Conservation (phyloP, 2,888 invertebrate species). For the Hipparchia semele region DNA sequence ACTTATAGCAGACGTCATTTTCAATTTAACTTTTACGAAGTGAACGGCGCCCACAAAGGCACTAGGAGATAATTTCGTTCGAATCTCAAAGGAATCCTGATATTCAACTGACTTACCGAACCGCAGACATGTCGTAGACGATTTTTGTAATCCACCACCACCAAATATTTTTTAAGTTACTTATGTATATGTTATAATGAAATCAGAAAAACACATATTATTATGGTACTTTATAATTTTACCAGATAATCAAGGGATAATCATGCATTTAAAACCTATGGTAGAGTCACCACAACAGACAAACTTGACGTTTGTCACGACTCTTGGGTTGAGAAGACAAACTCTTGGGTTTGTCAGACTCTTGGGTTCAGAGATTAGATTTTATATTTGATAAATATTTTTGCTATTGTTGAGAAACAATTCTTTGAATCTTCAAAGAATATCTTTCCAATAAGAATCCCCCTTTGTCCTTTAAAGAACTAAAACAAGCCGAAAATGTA, state of each 20-base stretch:
- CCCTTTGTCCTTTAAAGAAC: not conserved
- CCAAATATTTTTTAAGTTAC: not conserved
- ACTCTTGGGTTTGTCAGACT: too few relatives aligned
- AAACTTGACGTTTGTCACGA: too few relatives aligned
- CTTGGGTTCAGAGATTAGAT: not conserved
- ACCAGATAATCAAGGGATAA: not conserved
- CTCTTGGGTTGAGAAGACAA: not conserved
- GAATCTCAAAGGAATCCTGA: slow-evolving; percentile 30
- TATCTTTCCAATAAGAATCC: not conserved
- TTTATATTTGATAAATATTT: not conserved
- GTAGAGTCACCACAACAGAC: not conserved
- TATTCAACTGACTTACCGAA: slow-evolving; percentile 30
- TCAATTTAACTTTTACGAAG: slow-evolving; percentile 32
- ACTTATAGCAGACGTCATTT: slow-evolving; percentile 24
- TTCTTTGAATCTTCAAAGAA: not conserved
- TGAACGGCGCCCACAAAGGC: slow-evolving; percentile 27
- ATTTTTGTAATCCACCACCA: slow-evolving; percentile 12
- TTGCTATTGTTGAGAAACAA: not conserved
- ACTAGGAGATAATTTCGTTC: slow-evolving; percentile 26
- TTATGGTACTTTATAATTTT: not conserved
- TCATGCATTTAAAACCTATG: not conserved
- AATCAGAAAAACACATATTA: not conserved
- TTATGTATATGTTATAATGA: not conserved
- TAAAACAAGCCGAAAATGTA: slow-evolving; percentile 23
- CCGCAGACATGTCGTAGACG: slow-evolving; percentile 16